Conservation (phyloP, 1,140 invertebrate species). For the Scaptomyza pallida region DNA sequence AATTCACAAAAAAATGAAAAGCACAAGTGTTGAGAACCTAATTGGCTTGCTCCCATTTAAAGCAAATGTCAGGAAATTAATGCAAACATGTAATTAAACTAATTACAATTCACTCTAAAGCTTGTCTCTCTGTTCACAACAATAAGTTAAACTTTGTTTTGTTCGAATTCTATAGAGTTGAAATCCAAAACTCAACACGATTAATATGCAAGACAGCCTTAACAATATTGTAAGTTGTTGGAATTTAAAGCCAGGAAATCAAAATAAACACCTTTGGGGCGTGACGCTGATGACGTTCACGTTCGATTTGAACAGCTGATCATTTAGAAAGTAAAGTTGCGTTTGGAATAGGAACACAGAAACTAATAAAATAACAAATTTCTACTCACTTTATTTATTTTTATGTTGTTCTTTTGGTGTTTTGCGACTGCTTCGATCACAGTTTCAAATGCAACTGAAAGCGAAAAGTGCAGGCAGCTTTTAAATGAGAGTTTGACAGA, state of each 20-base stretch:
- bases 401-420: not conserved
- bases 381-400: conserved; percentile 17
- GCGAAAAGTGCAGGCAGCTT: conserved; percentile 31
- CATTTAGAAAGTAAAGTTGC: conserved; percentile 34
- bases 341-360: not conserved
- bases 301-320: not conserved
- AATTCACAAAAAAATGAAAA: too few species aligned
- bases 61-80: too few species aligned
- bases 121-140: not conserved
- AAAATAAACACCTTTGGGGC: not conserved
- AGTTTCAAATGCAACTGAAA: conserved; percentile 68
- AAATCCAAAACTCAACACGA: too few species aligned
- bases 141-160: not conserved
- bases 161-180: too few species aligned
- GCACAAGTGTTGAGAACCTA: too few species aligned
- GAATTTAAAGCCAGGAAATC: conserved; percentile 22
- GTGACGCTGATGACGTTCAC: conserved; percentile 14
- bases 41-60: too few species aligned
- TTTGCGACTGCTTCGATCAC: conserved; percentile 39
- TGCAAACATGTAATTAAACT: too few species aligned
- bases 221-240: not conserved
- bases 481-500: conserved; percentile 30
- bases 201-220: conserved; percentile 24
- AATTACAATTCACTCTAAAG: too few species aligned
- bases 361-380: not conserved